Conservation (phyloP, 2,888 invertebrate genomes). For the Epinotia brunnichana region DNA sequence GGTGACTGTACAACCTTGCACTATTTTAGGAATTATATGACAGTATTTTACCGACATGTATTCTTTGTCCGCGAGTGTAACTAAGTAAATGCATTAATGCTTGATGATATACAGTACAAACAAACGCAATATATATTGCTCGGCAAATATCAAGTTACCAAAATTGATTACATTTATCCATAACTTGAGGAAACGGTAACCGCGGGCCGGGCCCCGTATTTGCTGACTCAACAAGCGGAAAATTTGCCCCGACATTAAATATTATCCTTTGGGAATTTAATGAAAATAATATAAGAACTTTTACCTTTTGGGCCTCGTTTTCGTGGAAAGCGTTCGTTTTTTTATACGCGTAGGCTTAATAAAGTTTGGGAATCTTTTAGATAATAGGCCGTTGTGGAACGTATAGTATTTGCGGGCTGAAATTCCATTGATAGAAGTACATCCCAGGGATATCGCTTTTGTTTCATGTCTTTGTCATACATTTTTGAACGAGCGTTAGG, state of each 20-base stretch:
- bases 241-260: slow-evolving; percentile 39
- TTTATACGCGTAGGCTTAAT: slow-evolving; percentile 23
- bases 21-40: too few relatives aligned
- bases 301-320: slow-evolving; percentile 14
- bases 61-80: too few relatives aligned
- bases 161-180: slow-evolving; percentile 34
- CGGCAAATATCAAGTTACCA: slow-evolving; percentile 16
- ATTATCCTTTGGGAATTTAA: slow-evolving; percentile 41
- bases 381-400: neutral
- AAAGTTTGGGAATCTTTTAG: neutral
- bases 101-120: slow-evolving; percentile 1
- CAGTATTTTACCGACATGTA: too few relatives aligned
- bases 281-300: slow-evolving; percentile 38
- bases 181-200: slow-evolving; percentile 23
- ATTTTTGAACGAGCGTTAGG: too few relatives aligned
- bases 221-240: slow-evolving; percentile 40
- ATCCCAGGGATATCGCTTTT: too few relatives aligned
- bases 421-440: neutral
- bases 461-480: too few relatives aligned
- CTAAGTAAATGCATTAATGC: neutral
- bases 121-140: slow-evolving; percentile 13
- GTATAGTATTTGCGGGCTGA: neutral
- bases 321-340: slow-evolving; percentile 16
- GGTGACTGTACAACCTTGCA: too few relatives aligned
- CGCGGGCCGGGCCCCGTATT: slow-evolving; percentile 23